Evolutionary conservation across 2,113 vertebrate genomes (phyloP), one percentile per base, ranked within the genome.

Genomic region (Lepus americanus): DNA sequence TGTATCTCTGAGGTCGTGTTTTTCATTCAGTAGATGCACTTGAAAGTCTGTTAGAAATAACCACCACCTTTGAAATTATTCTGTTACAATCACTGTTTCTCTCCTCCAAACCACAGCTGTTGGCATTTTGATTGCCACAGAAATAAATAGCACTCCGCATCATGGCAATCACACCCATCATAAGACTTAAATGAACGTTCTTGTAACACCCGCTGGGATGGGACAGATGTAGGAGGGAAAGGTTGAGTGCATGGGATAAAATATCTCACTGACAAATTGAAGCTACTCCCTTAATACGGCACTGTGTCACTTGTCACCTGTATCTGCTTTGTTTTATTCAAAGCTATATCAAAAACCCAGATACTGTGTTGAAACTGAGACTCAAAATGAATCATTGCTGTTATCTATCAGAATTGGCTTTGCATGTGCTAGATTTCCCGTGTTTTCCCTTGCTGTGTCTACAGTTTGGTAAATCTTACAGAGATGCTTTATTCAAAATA

Each of bases 311-410:
- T 95, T 94, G 89, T 96, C 91, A 95, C 49, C 87, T 82, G 0
- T 96, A 63, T 82, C 89, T 94, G 36, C 90, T 96, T 91, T 95
- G 53, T 95, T 96, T 97, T 95, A 95, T 95, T 95, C 95, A 87
- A 69, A 95, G 36, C 90, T 90, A 67, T 92, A 95, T 96, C 53
- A 78, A 90, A 95, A 93, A 67, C 73, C 70, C 81, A 94, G 90
- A 92, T 79, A 90, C 39, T 69, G 31, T 67, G 44, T 55, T 87
- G 66, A 90, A 97, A 92, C 14, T 73, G 83, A 92, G 83, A 73
- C 70, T 84, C 78, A 92, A 55, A 93, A 93, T 92, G 81, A 92
- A 95, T 93, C 81, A 93, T 94, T 81, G 95, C 74, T 94, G 5
- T 92, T 67, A 74, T 88, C 81, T 95, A 92, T 96, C 95, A 97